Conservation (phyloP, 2,797 vertebrate species). For the Alcedo atthis region DNA sequence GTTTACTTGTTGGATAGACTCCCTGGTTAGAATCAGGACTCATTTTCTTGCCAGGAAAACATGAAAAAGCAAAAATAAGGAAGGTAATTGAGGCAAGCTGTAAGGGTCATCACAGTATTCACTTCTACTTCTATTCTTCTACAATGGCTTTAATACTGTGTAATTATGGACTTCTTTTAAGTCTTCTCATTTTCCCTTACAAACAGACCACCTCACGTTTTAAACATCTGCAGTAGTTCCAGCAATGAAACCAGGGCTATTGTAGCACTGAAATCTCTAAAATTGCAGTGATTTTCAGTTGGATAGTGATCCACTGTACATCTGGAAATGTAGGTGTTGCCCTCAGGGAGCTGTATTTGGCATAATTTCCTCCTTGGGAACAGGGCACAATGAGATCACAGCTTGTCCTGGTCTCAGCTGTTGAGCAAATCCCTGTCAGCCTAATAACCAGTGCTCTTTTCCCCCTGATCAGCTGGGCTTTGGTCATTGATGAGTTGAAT, state of each 20-base stretch:
- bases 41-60: not conserved
- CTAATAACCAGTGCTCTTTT: constrained; percentile 22
- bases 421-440: constrained; percentile 1
- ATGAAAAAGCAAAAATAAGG: not conserved
- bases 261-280: not conserved
- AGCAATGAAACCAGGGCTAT: not conserved
- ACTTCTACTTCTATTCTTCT: not conserved
- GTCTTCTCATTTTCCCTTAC: not conserved
- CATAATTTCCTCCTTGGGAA: constrained; percentile 12
- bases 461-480: constrained; percentile 37
- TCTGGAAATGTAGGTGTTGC: constrained; percentile 12
- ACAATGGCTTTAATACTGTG: not conserved
- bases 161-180: constrained; percentile 15
- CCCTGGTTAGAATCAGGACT: not conserved
- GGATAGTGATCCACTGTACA: constrained; percentile 7
- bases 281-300: constrained; percentile 18
- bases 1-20: not conserved
- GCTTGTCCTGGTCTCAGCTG: constrained; percentile 42
- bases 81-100: not conserved
- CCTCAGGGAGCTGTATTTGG: not conserved
- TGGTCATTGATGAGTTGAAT: not conserved
- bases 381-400: constrained; percentile 13
- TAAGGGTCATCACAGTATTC: not conserved
- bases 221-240: not conserved
- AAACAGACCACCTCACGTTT: not conserved